Conservation (phyloP, 2,113 vertebrate species). For the Corythoichthys haematopterus region DNA sequence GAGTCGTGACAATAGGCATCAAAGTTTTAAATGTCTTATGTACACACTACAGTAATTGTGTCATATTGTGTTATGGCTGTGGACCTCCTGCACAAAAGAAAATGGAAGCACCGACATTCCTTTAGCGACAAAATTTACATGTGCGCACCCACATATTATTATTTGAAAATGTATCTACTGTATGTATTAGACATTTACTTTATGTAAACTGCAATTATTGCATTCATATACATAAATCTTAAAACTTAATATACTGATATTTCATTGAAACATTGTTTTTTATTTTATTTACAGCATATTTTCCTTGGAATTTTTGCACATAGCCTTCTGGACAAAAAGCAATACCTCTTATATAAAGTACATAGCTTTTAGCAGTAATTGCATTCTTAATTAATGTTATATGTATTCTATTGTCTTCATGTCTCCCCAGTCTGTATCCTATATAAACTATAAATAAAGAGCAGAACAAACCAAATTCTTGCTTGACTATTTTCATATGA, state of each 20-base stretch:
- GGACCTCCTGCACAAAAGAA: slow-evolving; percentile 19
- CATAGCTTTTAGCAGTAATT: background rate
- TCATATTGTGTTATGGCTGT: slow-evolving; percentile 8
- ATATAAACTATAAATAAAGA: background rate
- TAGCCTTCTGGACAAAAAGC: background rate
- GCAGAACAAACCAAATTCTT: background rate
- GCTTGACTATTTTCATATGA: background rate
- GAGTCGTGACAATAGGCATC: no score
- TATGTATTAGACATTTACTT: slow-evolving; percentile 1
- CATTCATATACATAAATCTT: slow-evolving; percentile 3
- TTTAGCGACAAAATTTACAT: slow-evolving; percentile 10
- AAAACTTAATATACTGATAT: background rate
- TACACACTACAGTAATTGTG: background rate
- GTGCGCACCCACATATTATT: background rate
- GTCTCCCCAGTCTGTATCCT: background rate
- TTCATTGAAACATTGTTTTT: background rate
- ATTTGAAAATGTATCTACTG: slow-evolving; percentile 3
- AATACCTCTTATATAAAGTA: background rate
- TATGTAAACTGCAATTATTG: slow-evolving; percentile 5
- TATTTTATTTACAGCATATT: background rate
- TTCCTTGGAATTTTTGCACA: background rate
- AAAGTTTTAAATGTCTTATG: background rate
- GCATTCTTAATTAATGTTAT: background rate
- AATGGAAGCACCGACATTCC: slow-evolving; percentile 8
- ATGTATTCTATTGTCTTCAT: background rate